Evolutionary conservation across 1,140 invertebrate species (phyloP), one percentile per base, ranked within the genome.

Genomic region (Bombus fervidus): DNA sequence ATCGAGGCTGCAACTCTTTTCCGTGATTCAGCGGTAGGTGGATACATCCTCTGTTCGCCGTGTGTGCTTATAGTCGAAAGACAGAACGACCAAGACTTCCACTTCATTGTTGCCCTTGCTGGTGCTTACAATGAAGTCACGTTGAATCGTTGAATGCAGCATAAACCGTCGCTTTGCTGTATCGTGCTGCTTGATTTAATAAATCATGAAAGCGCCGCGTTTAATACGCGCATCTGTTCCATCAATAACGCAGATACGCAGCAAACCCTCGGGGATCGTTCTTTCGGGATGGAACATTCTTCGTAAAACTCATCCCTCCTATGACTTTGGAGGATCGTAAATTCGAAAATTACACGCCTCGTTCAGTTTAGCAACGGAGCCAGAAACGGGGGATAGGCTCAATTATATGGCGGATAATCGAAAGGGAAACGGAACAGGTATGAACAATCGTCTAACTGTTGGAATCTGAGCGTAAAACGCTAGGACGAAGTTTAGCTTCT

Each of bases 61-160:
- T 53, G 47, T 53, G 47, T 53, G 47, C 47, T 53, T 53, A 53
- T 22, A 53, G 47, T 53, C 47, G 47, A 22, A 53, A 53, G 47
- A 53, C 47, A 22, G 18, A 53, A 53, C n/a, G 13, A n/a, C 8
- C 66, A 22, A 28, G 25, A 15, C 37, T 39, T 69, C n/a, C 25
- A 41, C 71, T 81, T 75, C 71, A 68, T 81, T 68, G 78, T 31
- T 31, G 59, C 41, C 10, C 25, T 25, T 28, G 59, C 41, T 68
- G 34, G 39, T 43, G 84, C 59, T 85, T 68, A 68, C 84, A 85
- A 85, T 75, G 59, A 85, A 85, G 84, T 85, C 84, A 81, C 84
- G 84, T 81, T 81, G 84, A 81, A 81, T 85, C 84, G 71, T 75
- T 75, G 62, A 74, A 74, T 75, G 83, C 83, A 18, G 28, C 31